Evolutionary conservation across 2,888 invertebrate species (phyloP).

Genomic region (Hermaeophaga mercurialis): DNA sequence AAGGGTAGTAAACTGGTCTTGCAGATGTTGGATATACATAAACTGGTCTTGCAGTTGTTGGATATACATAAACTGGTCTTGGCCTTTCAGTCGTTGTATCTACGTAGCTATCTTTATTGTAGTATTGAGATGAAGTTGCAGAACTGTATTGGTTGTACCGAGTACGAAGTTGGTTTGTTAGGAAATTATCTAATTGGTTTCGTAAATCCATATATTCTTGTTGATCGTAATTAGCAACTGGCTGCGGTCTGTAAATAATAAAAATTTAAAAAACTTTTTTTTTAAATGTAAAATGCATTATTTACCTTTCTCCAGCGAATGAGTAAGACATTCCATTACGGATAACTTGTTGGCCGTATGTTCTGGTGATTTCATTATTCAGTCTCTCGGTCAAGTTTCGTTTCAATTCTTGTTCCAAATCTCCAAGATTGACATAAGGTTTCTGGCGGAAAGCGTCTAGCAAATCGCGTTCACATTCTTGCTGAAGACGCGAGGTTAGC

Average conservation of each 20-base stretch:
- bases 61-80: neutral
- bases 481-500: conserved; percentile 46
- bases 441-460: conserved; percentile 43
- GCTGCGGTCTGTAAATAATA: conserved; percentile 33
- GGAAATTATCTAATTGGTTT: conserved; percentile 46
- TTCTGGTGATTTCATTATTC: conserved; percentile 45
- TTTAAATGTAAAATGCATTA: neutral
- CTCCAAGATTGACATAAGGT: conserved; percentile 38
- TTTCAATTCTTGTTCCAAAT: conserved; percentile 50
- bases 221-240: conserved; percentile 49
- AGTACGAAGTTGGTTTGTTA: conserved; percentile 45
- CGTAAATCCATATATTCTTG: conserved; percentile 49
- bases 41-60: conserved; percentile 8
- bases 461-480: conserved; percentile 48
- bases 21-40: conserved; percentile 2
- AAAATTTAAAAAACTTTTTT: neutral
- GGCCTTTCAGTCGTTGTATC: conserved; percentile 33
- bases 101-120: conserved; percentile 26
- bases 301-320: conserved; percentile 39
- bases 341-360: conserved; percentile 45
- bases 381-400: conserved; percentile 51
- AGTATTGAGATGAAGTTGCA: conserved; percentile 15
- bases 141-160: conserved; percentile 29
- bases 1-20: no score
- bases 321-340: conserved; percentile 47